Evolutionary conservation across 2,888 invertebrate species (phyloP), one percentile per base, ranked within the genome.

Genomic region (Xestia c-nigrum): DNA sequence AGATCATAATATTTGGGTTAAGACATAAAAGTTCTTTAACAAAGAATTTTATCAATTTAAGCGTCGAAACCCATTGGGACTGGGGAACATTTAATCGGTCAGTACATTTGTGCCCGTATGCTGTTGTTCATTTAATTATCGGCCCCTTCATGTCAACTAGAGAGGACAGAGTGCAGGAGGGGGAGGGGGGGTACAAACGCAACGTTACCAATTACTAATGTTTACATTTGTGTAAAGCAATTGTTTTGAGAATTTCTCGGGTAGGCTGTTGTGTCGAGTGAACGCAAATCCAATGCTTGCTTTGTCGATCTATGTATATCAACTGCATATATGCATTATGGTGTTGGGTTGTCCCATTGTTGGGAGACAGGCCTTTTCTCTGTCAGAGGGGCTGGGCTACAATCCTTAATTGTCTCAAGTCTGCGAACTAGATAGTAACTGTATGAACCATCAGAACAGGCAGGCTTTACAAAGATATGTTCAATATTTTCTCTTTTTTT

Each of bases 111-210:
- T 78, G 85, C 92, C 91, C 92, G 89, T 92, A 92, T 92, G 55
- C 70, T 79, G 85, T 81, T 88, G 87, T 87, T 92, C 89, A 92
- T 91, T 92, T 92, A 92, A 92, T 92, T 92, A 92, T 87, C 80
- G 86, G 90, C 84, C 91, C 90, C 91, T 88, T 86, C 83, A 83
- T 84, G 85, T 77, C 80, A 81, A 85, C 80, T 79, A 76, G 83
- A 83, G 82, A 81, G 74, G 81, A 50, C 47, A 59, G 46, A 21
- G n/a, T n/a, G 19, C 61, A 46, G 64, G 24, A 43, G 16, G n/a
- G n/a, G 68, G 80, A 68, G 70, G 31, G 46, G 24, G 16, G 5
- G 47, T 70, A 67, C 70, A 55, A 81, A 81, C 40, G 43, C 66
- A 81, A 81, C 40, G 43, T 69, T 50, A 74, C 72, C 83, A 78